Conservation (phyloP, 2,888 invertebrate species). For the Tetranychus truncatus region DNA sequence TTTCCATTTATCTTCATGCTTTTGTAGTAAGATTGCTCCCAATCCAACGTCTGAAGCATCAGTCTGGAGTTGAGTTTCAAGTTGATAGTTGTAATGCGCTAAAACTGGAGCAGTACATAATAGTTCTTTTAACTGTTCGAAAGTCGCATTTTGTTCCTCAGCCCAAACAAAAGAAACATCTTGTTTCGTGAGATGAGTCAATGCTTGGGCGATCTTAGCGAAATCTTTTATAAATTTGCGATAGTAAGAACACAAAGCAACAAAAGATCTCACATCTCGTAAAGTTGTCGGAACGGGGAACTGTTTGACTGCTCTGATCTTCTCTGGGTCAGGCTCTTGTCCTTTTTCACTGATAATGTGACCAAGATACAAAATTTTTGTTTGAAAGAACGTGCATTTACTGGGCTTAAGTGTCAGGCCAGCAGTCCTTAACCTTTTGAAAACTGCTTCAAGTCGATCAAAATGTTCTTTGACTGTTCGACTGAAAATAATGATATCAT, state of each 20-base stretch:
- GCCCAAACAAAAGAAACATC: no score
- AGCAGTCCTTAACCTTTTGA: conserved; percentile 23
- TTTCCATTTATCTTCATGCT: background rate
- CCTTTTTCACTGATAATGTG: no score
- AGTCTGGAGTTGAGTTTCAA: conserved; percentile 12
- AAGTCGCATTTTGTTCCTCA: no score
- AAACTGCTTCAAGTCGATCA: conserved; percentile 22
- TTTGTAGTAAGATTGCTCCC: conserved; percentile 20
- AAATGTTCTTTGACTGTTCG: conserved; percentile 23
- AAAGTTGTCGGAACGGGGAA: conserved; percentile 22
- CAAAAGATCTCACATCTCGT: conserved; percentile 23
- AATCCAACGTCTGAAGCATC: conserved; percentile 21
- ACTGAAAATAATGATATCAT: conserved; percentile 26
- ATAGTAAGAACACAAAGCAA: conserved; percentile 26
- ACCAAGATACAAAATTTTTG: no score
- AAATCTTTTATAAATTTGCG: conserved; percentile 22
- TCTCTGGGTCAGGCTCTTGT: no score
- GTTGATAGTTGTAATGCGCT: no score
- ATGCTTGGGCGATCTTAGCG: conserved; percentile 23
- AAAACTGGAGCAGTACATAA: no score
- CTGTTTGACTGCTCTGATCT: conserved; percentile 17
- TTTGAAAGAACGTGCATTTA: no score
- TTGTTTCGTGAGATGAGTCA: conserved; percentile 22
- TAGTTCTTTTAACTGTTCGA: no score
- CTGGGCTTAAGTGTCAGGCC: conserved; percentile 18